Conservation (phyloP, 2,113 vertebrate species). For the Galemys pyrenaicus region DNA sequence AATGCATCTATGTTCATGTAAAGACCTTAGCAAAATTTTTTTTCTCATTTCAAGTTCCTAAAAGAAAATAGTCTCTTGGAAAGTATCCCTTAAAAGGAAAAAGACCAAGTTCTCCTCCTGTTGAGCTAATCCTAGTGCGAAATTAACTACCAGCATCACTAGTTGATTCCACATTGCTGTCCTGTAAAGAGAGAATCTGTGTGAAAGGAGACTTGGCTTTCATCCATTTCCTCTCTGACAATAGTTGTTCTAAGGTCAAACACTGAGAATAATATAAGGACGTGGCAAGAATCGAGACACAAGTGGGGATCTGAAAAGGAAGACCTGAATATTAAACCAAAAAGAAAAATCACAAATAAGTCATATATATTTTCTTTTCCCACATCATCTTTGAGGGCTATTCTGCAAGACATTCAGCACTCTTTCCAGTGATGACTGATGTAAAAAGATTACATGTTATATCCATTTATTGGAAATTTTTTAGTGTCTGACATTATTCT, state of each 20-base stretch:
- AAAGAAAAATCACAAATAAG: neutral
- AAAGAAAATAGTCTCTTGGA: conserved; percentile 60
- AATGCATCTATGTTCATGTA: conserved; percentile 20
- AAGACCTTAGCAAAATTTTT: conserved; percentile 47
- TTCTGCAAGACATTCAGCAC: neutral
- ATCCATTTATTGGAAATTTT: neutral
- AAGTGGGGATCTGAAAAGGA: neutral
- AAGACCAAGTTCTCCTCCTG: conserved; percentile 40
- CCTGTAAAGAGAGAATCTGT: conserved; percentile 31
- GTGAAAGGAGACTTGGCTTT: conserved; percentile 5
- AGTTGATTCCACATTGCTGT: conserved; percentile 28
- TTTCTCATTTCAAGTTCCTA: conserved; percentile 29
- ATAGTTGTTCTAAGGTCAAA: conserved; percentile 57
- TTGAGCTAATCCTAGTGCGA: conserved; percentile 74
- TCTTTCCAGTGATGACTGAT: neutral
- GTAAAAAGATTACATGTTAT: neutral
- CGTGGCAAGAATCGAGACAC: conserved; percentile 16
- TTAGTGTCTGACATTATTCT: neutral
- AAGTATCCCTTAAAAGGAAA: conserved; percentile 58
- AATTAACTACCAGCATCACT: conserved; percentile 64
- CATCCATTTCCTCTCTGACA: conserved; percentile 63
- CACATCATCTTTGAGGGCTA: neutral
- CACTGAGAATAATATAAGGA: neutral
- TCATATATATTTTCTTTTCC: neutral
- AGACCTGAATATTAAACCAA: conserved; percentile 23